Conservation (phyloP, 2,888 invertebrate species). For the Petrophora chlorosata region DNA sequence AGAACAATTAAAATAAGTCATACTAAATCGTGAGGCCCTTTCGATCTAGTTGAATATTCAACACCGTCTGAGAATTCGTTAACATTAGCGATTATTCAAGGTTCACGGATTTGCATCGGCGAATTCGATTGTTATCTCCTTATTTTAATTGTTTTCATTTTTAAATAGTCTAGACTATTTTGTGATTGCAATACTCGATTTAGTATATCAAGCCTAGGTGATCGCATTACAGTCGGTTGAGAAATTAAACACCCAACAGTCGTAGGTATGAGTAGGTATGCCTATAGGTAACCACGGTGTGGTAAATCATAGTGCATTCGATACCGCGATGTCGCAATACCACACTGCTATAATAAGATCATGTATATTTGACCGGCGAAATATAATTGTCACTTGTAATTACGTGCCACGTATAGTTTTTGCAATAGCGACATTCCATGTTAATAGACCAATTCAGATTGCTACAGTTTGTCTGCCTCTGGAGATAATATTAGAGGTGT, state of each 20-base stretch:
- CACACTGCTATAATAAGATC: slow-evolving; percentile 46
- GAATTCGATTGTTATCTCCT: slow-evolving; percentile 11
- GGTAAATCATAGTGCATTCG: slow-evolving; percentile 64
- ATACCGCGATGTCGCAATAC: slow-evolving; percentile 65
- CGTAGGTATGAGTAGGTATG: slow-evolving; percentile 35
- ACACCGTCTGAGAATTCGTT: slow-evolving; percentile 24
- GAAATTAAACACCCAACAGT: slow-evolving; percentile 64
- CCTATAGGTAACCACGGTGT: slow-evolving; percentile 56
- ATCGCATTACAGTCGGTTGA: slow-evolving; percentile 65
- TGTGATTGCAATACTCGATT: slow-evolving; percentile 36
- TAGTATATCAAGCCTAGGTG: slow-evolving; percentile 51
- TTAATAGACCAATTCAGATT: slow-evolving; percentile 28
- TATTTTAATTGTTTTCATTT: slow-evolving; percentile 7
- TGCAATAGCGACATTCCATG: slow-evolving; percentile 30
- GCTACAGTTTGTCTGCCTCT: slow-evolving; percentile 23
- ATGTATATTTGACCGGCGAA: slow-evolving; percentile 45
- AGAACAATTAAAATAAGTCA: slow-evolving; percentile 38
- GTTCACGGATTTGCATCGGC: slow-evolving; percentile 16
- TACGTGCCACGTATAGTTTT: slow-evolving; percentile 26
- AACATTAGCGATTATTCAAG: slow-evolving; percentile 23
- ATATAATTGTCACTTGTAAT: slow-evolving; percentile 34
- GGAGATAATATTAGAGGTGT: slow-evolving; percentile 17
- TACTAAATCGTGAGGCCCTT: slow-evolving; percentile 48
- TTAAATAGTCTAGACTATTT: slow-evolving; percentile 11
- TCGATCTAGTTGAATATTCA: slow-evolving; percentile 48